Base-by-base conservation (phyloP, 1,140 invertebrate species). In the Zaprionus ghesquierei region DNA sequence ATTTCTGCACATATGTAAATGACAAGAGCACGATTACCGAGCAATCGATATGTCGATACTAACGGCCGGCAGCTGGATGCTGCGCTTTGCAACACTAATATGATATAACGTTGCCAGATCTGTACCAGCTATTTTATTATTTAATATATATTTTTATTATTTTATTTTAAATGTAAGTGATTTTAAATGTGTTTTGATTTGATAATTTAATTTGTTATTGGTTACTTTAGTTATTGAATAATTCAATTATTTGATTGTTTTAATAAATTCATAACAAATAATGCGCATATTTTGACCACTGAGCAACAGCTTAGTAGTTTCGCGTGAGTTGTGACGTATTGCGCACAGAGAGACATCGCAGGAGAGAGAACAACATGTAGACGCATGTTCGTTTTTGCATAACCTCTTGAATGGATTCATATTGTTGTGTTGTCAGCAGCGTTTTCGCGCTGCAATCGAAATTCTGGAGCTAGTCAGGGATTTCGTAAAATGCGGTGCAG, bases 401-500 rank as follows among this genome's bases (percentile, higher is more conserved):
- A 54, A 33, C 27, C 15, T 29, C 38, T 46, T 22, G 27, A 53
- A 44, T 38, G 46, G 33, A 18, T 15, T 31, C 38, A 63, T 69
- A 56, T 31, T 64, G 44, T 50, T 22, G 13, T 20, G 38, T 20
- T n/a, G 20, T 15, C 38, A 70, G 50, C 12, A 46, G 27, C n/a
- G 27, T 18, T 13, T 13, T 46, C 15, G 41, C 41, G 41, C 22
- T 58, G 49, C 33, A 29, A 44, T 49, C 20, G 5, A 15, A 41
- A n/a, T 41, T 41, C 35, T 18, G 10, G 35, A 69, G 23, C 5
- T 56, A 10, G 55, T 20, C 23, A 22, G 10, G 9, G 13, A 10
- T 23, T 54, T 53, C 25, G 25, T 55, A 62, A 69, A 51, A 77
- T 82, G 66, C 65, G 53, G 56, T 46, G 9, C 18, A n/a, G 25